Evolutionary conservation across 1,140 invertebrate genomes (phyloP), one percentile per base, ranked within the genome.

Genomic region (Euschistus heros): DNA sequence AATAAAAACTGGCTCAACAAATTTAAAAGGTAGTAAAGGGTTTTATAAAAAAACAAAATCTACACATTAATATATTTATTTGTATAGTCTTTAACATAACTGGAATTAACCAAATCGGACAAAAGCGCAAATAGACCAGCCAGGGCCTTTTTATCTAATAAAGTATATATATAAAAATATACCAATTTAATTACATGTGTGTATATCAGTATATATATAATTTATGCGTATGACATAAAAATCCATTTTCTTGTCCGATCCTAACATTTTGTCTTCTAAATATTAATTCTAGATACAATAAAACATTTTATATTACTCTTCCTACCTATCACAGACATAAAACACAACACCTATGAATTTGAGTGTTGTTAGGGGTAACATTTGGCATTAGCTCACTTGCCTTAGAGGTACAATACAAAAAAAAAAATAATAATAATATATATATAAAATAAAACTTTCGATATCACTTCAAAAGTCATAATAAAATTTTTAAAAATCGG

Each of bases 311-410:
- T 57, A 57, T 57, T 57, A 57, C 54, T 57, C 33, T 57, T 26
- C 24, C 54, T 57, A 57, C 54, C 54, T 57, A 57, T 57, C 54
- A 57, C 54, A 57, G 54, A 57, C 54, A 57, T 50, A 57, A 57
- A 57, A 57, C 54, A 57, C 18, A 22, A 57, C 54, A 57, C 24
- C 18, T 57, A 57, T 37, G 33, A 57, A 57, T 57, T 57, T 24
- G 24, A 57, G 54, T 57, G 54, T 57, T 57, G 54, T 57, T 26
- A 57, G 14, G 24, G 54, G 54, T 57, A 57, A 57, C 54, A 57
- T 37, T 37, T 57, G 54, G 54, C 54, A 57, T 57, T 57, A 24
- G 54, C 24, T 26, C 54, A 22, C 18, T 17, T 57, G 54, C 54
- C 54, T 57, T 24, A 24, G 20, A 57, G 54, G 54, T 57, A 57